These are phyloP conservation scores for Agrochola litura DNA, from an alignment of 2,888 invertebrate species.

Conservation along the genomic window DNA sequence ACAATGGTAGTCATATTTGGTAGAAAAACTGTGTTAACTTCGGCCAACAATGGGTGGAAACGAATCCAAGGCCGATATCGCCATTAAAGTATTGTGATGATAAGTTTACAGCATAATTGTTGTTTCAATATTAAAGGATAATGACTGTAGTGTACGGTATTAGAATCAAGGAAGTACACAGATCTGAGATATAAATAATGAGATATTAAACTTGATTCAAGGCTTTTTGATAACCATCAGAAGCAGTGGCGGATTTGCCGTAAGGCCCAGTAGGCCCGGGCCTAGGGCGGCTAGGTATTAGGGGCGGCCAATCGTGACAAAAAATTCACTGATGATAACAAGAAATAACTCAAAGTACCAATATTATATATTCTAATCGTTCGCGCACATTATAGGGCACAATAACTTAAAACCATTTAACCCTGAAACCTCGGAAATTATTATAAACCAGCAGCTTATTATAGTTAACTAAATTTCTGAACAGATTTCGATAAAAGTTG, in stretches of 20 bases:
- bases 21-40: slow-evolving; percentile 69
- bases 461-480: too few species aligned
- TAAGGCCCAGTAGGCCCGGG: too few species aligned
- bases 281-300: too few species aligned
- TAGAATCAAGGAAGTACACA: slow-evolving; percentile 51
- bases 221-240: slow-evolving; percentile 19
- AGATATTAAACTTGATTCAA: slow-evolving; percentile 42
- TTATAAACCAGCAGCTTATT: too few species aligned
- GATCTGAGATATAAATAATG: slow-evolving; percentile 43
- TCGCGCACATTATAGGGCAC: too few species aligned
- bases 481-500: too few species aligned
- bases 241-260: background rate
- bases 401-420: too few species aligned
- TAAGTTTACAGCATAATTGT: slow-evolving; percentile 57
- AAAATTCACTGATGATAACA: too few species aligned
- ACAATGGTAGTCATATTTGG: slow-evolving; percentile 68
- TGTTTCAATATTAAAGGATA: slow-evolving; percentile 59
- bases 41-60: slow-evolving; percentile 74
- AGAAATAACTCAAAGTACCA: too few species aligned
- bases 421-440: too few species aligned
- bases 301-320: too few species aligned
- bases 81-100: slow-evolving; percentile 60
- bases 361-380: too few species aligned
- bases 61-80: slow-evolving; percentile 67
- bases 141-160: slow-evolving; percentile 27